These are phyloP conservation scores for Papilio elwesi DNA, from an alignment of 2,888 invertebrate genomes.

Conservation along the genomic window DNA sequence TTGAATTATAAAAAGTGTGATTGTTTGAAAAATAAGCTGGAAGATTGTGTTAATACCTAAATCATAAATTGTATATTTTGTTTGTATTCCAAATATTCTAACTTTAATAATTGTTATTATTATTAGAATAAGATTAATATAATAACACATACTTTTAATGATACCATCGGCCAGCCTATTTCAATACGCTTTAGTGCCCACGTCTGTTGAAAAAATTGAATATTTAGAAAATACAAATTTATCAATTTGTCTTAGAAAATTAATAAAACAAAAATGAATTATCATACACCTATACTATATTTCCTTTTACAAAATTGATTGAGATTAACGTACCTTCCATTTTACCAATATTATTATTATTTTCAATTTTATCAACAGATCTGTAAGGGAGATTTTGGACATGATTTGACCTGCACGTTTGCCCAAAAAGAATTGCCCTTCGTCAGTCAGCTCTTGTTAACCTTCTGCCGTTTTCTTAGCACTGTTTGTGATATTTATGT, in stretches of 20 bases:
- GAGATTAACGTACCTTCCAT: too few species aligned
- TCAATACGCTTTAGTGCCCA: neutral
- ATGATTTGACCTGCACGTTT: slow-evolving; percentile 8
- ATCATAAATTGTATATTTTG: too few species aligned
- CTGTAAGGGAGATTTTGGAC: neutral
- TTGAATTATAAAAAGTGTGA: neutral
- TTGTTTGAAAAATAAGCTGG: neutral
- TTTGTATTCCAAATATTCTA: neutral
- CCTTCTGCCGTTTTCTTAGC: neutral
- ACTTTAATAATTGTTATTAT: neutral
- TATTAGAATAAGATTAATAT: too few species aligned
- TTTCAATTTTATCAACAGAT: slow-evolving; percentile 25
- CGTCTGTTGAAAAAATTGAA: slow-evolving; percentile 10
- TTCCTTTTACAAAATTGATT: too few species aligned
- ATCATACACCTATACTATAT: too few species aligned
- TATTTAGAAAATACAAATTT: too few species aligned
- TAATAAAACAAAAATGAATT: too few species aligned
- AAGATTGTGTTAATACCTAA: slow-evolving; percentile 9
- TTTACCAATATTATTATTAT: too few species aligned
- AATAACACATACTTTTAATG: neutral
- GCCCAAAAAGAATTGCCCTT: neutral
- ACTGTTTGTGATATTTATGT: neutral
- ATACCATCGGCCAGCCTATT: neutral
- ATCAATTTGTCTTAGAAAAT: too few species aligned
- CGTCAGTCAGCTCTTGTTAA: neutral